Evolutionary conservation across 2,113 vertebrate genomes (phyloP).

Genomic region (Plotosus lineatus): DNA sequence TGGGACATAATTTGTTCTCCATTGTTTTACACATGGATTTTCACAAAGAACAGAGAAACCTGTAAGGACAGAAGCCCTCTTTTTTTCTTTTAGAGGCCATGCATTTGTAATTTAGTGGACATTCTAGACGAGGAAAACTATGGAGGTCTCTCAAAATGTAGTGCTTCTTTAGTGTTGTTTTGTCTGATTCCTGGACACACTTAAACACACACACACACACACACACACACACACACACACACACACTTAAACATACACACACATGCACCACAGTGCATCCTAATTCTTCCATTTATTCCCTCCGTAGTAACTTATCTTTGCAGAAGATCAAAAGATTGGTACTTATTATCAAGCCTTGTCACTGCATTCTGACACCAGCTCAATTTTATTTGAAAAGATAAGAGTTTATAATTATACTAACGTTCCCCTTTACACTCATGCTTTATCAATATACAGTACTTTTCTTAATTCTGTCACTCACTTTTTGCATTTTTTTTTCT

Average conservation of each 20-base stretch:
- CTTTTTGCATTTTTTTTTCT: slow-evolving; percentile 7
- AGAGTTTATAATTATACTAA: slow-evolving; percentile 45
- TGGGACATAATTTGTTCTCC: slow-evolving; percentile 36
- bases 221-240: slow-evolving; percentile 27
- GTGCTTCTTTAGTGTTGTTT: slow-evolving; percentile 22
- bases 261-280: slow-evolving; percentile 31
- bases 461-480: slow-evolving; percentile 14
- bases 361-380: slow-evolving; percentile 47
- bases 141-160: slow-evolving; percentile 34
- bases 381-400: slow-evolving; percentile 49
- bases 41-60: slow-evolving; percentile 33
- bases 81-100: slow-evolving; percentile 29
- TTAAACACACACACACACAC: slow-evolving; percentile 19
- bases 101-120: slow-evolving; percentile 42
- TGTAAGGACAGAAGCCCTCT: slow-evolving; percentile 23
- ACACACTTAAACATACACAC: slow-evolving; percentile 23
- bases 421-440: slow-evolving; percentile 37
- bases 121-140: slow-evolving; percentile 39
- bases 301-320: slow-evolving; percentile 52
- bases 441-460: no score
- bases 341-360: slow-evolving; percentile 51
- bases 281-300: slow-evolving; percentile 51
- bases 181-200: slow-evolving; percentile 13
- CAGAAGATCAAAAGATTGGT: slow-evolving; percentile 52
- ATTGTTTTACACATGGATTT: slow-evolving; percentile 43